Conservation (phyloP, 1,140 invertebrate genomes). For the Delia radicum region DNA sequence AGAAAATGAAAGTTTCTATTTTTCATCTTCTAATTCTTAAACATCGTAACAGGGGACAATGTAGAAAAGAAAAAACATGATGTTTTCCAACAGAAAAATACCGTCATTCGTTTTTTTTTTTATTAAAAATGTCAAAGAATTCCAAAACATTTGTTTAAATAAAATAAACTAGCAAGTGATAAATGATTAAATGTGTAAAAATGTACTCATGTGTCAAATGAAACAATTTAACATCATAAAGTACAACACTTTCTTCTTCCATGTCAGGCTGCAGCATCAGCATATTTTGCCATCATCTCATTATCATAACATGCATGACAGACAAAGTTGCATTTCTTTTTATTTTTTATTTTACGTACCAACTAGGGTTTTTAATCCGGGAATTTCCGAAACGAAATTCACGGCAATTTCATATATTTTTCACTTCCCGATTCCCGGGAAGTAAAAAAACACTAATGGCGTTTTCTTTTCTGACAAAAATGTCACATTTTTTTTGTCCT, state of each 20-base stretch:
- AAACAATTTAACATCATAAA: not conserved
- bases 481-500: too few species aligned
- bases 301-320: conserved; percentile 4
- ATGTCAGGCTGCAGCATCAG: not conserved
- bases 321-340: not conserved
- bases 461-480: too few species aligned
- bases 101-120: too few species aligned
- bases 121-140: too few species aligned
- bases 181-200: not conserved
- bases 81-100: not conserved
- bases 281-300: not conserved
- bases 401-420: too few species aligned
- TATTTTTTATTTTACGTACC: not conserved
- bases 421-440: too few species aligned
- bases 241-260: not conserved
- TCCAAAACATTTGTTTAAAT: not conserved
- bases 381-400: too few species aligned
- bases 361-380: too few species aligned
- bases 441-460: too few species aligned
- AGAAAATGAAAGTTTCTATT: not conserved
- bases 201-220: not conserved
- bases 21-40: not conserved
- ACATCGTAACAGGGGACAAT: not conserved
- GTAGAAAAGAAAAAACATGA: not conserved
- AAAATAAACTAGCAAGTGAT: not conserved